Evolutionary conservation across 2,113 vertebrate genomes (phyloP).

Genomic region (Phalacrocorax aristotelis): DNA sequence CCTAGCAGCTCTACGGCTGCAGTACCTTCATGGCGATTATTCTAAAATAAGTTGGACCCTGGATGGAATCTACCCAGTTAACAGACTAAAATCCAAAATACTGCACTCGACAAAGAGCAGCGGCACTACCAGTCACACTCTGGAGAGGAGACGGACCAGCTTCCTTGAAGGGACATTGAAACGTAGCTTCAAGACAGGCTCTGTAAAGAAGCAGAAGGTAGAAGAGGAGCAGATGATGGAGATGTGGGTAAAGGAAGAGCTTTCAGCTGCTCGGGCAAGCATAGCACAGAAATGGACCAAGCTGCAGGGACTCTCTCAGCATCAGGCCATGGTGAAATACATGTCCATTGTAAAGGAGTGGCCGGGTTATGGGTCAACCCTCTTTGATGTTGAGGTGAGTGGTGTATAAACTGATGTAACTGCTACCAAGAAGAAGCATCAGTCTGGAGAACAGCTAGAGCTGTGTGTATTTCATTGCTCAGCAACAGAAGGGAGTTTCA

Average conservation of each 20-base stretch:
- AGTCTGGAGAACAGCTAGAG: not conserved
- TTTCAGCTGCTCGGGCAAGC: slow-evolving; percentile 87
- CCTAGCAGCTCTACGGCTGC: slow-evolving; percentile 85
- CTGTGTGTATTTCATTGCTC: not conserved
- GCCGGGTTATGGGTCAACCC: slow-evolving; percentile 91
- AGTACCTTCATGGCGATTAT: slow-evolving; percentile 87
- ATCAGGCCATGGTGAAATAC: slow-evolving; percentile 92
- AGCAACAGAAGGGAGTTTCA: not conserved
- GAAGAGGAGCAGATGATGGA: slow-evolving; percentile 94
- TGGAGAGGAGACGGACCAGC: slow-evolving; percentile 86
- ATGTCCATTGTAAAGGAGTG: slow-evolving; percentile 91
- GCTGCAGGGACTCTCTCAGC: slow-evolving; percentile 86
- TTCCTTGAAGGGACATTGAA: slow-evolving; percentile 89
- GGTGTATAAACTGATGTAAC: not conserved
- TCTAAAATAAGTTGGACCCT: slow-evolving; percentile 84
- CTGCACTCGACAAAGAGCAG: slow-evolving; percentile 87
- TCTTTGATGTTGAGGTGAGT: slow-evolving; percentile 91
- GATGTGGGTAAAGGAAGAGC: slow-evolving; percentile 95
- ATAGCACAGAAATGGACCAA: slow-evolving; percentile 90
- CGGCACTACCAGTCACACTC: slow-evolving; percentile 59
- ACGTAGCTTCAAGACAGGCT: slow-evolving; percentile 89
- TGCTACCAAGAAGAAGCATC: not conserved
- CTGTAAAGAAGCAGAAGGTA: slow-evolving; percentile 88
- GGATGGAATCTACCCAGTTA: slow-evolving; percentile 86
- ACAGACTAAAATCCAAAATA: slow-evolving; percentile 87